Evolutionary conservation across 2,113 vertebrate species (phyloP).

Genomic region (Nothocercus julius): DNA sequence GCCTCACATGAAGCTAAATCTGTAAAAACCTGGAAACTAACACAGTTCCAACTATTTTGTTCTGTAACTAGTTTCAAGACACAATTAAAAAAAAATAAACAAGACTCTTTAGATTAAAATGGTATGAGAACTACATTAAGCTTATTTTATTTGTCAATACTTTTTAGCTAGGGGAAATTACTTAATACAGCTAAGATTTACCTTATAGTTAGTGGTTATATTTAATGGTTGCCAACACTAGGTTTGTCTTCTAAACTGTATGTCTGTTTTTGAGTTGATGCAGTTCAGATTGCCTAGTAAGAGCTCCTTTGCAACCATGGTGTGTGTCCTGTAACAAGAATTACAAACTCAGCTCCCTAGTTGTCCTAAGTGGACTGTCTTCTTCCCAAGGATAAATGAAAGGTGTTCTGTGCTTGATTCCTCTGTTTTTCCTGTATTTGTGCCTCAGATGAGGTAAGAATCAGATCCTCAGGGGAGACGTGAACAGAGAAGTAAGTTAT

Average conservation of each 20-base stretch:
- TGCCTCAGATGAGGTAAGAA: background rate
- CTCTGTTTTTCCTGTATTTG: background rate
- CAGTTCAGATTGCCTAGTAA: background rate
- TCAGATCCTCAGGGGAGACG: background rate
- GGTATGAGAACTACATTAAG: background rate
- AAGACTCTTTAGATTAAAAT: background rate
- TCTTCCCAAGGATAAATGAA: background rate
- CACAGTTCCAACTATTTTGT: background rate
- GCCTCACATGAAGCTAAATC: background rate
- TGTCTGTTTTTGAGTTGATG: background rate
- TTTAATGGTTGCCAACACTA: background rate
- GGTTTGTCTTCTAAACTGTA: background rate
- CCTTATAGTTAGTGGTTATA: background rate
- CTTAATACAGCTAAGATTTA: background rate
- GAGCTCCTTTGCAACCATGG: background rate
- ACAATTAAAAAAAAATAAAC: background rate
- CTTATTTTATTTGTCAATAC: background rate
- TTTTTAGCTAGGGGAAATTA: background rate
- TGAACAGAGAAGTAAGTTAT: background rate
- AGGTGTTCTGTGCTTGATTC: background rate
- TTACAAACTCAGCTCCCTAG: background rate
- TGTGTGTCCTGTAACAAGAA: background rate
- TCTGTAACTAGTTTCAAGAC: background rate
- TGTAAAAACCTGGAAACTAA: background rate
- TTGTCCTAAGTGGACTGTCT: background rate